These are phyloP conservation scores for Microtus pennsylvanicus DNA, from an alignment of 2,113 vertebrate genomes.

Conservation along the genomic window DNA sequence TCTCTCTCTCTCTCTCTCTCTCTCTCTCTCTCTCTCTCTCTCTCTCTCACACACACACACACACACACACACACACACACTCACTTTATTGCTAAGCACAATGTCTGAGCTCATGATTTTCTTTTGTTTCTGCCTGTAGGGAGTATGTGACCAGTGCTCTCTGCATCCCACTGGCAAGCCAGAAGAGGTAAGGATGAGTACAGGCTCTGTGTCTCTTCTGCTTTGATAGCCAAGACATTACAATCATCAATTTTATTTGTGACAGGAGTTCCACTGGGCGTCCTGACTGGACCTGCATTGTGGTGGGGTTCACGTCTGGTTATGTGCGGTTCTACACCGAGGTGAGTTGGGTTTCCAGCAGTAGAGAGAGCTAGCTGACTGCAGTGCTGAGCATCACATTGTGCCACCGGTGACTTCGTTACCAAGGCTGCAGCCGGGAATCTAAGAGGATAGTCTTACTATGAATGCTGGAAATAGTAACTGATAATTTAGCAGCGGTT, in stretches of 20 bases:
- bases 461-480: background rate
- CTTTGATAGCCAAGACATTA: background rate
- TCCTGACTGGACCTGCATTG: constrained; percentile 99
- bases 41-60: too few species aligned
- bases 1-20: background rate
- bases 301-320: constrained; percentile 96
- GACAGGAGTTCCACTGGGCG: constrained; percentile 97
- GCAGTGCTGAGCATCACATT: accelerated
- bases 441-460: background rate
- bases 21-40: too few species aligned
- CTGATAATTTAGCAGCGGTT: background rate
- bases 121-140: constrained; percentile 84
- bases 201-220: background rate
- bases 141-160: constrained; percentile 94
- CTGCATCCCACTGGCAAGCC: constrained; percentile 97
- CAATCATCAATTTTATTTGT: constrained; percentile 51
- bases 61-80: background rate
- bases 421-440: too few species aligned
- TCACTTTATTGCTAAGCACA: too few species aligned
- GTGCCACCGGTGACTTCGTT: background rate
- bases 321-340: constrained; percentile 98
- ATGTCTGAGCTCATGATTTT: background rate
- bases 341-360: constrained; percentile 85
- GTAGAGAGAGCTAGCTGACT: background rate
- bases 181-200: constrained; percentile 93